Evolutionary conservation across 2,888 invertebrate genomes (phyloP).

Genomic region (Meloe dianella): DNA sequence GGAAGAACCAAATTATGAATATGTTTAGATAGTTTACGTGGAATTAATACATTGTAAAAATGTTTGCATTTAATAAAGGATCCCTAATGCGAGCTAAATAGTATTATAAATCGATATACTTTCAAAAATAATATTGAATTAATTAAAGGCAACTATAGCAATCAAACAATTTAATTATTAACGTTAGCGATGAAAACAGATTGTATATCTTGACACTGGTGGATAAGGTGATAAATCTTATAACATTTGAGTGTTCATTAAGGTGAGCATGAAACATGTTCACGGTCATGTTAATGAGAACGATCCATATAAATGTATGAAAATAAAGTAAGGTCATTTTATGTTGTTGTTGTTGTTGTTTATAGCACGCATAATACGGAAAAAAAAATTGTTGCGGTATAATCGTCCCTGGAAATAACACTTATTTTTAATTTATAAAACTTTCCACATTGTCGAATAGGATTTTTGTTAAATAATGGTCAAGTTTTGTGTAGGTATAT

Average conservation of each 20-base stretch:
- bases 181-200: neutral
- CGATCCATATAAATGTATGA: conserved; percentile 18
- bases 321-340: conserved; percentile 26
- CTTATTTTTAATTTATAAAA: neutral
- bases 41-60: no score
- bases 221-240: conserved; percentile 35
- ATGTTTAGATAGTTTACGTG: no score
- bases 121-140: neutral
- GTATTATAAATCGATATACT: neutral
- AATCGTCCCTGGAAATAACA: neutral
- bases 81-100: no score
- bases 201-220: neutral
- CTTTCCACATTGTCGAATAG: neutral
- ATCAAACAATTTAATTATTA: neutral
- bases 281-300: conserved; percentile 24
- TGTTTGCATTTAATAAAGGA: no score
- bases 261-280: conserved; percentile 37
- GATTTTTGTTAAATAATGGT: neutral
- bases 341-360: neutral
- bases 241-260: conserved; percentile 37
- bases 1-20: no score
- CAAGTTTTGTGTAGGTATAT: neutral
- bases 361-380: conserved; percentile 20
- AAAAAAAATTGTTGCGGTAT: neutral
- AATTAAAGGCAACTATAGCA: neutral